Conservation (phyloP, 2,888 invertebrate species). For the Microplitis manilae region DNA sequence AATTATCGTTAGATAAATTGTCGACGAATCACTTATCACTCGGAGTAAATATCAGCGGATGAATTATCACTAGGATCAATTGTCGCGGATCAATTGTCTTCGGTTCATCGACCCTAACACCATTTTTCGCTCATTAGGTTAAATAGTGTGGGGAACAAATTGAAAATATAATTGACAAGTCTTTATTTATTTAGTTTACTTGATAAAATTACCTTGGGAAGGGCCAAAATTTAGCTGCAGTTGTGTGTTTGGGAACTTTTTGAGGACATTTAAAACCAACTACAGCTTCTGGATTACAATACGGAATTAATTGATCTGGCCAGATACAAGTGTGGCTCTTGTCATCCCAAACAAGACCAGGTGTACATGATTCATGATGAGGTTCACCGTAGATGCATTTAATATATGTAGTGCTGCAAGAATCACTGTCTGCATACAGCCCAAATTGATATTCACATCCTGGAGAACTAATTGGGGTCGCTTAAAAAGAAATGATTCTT, state of each 20-base stretch:
- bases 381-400: slow-evolving; percentile 90
- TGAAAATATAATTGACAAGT: no score
- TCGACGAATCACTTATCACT: no score
- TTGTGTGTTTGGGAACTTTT: slow-evolving; percentile 85
- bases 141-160: no score
- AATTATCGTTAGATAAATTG: no score
- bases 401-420: slow-evolving; percentile 88
- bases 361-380: slow-evolving; percentile 85
- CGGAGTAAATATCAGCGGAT: no score
- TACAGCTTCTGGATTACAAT: slow-evolving; percentile 92
- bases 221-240: slow-evolving; percentile 92
- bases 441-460: slow-evolving; percentile 93
- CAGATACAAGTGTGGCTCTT: slow-evolving; percentile 92
- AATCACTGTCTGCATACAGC: slow-evolving; percentile 84
- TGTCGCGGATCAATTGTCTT: no score
- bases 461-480: slow-evolving; percentile 84
- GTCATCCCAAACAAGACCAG: slow-evolving; percentile 91
- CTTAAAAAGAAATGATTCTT: slow-evolving; percentile 71
- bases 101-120: no score
- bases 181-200: no score
- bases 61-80: no score
- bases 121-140: no score
- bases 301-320: slow-evolving; percentile 90
- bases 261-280: slow-evolving; percentile 94
- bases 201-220: slow-evolving; percentile 78